These are phyloP conservation scores for Phalanger gymnotis DNA, from an alignment of 2,797 vertebrate genomes.

Conservation along the genomic window DNA sequence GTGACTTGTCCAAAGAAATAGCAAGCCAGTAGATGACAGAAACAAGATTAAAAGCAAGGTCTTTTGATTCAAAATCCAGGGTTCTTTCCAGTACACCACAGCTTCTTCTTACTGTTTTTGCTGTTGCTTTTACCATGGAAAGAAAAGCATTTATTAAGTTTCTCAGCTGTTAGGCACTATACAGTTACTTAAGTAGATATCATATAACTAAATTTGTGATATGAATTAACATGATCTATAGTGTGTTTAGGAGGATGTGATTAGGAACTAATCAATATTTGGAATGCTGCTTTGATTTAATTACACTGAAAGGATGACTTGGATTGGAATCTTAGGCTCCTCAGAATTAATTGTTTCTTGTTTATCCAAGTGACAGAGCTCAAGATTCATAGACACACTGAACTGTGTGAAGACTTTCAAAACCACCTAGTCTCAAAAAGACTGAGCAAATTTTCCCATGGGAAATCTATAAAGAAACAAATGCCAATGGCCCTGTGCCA, in stretches of 20 bases:
- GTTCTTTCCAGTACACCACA: background rate
- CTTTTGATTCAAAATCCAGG: background rate
- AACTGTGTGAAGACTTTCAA: background rate
- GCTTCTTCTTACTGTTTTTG: background rate
- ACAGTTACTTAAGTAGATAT: background rate
- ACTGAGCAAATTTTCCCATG: background rate
- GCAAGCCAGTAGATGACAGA: background rate
- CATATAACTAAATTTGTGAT: background rate
- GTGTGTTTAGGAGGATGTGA: background rate
- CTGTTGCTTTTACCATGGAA: background rate
- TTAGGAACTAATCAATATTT: background rate
- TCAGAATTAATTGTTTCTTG: background rate
- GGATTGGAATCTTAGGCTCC: background rate
- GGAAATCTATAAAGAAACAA: background rate
- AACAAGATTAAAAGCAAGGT: background rate
- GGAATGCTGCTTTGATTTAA: background rate
- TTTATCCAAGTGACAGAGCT: background rate
- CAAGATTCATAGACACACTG: background rate
- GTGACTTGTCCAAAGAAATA: background rate
- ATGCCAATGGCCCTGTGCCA: background rate
- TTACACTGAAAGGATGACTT: background rate
- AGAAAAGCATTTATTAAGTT: background rate
- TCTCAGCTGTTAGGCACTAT: background rate
- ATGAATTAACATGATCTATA: background rate
- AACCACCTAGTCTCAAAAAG: background rate